Percentiles rank a stretch among this genome's conserved stretches.
phyloP scores from a whole-genome alignment of 92 coral and sea anemone genomes.

The Siderastrea siderea region DNA sequence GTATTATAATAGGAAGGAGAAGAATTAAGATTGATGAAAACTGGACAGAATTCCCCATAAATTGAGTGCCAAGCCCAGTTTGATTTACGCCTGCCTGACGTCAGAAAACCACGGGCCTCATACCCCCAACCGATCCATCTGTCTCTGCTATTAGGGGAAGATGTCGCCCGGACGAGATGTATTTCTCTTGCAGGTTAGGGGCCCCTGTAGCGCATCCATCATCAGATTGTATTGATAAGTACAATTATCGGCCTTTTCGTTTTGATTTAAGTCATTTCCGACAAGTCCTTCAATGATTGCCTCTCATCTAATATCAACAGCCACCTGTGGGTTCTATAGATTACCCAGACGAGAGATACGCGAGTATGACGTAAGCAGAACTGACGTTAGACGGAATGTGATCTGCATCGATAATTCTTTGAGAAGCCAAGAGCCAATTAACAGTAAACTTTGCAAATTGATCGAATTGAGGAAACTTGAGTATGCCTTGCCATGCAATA shows the following conservation, averaged over 20 bases:
- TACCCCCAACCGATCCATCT: too few relatives aligned
- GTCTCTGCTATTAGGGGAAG: too few relatives aligned
- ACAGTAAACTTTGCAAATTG: not conserved
- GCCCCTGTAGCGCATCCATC: not conserved
- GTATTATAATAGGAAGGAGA: not conserved
- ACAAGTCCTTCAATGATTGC: not conserved
- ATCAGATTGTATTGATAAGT: not conserved
- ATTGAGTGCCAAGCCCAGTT: too few relatives aligned
- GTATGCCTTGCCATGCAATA: not conserved
- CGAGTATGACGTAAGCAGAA: not conserved
- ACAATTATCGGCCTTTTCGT: slow-evolving; percentile 5
- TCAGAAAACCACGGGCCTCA: too few relatives aligned
- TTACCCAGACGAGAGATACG: not conserved
- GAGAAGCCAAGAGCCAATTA: not conserved
- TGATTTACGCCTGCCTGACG: too few relatives aligned
- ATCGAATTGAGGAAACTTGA: slow-evolving; percentile 2
- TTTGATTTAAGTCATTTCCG: slow-evolving; percentile 24
- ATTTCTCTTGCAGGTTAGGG: not conserved
- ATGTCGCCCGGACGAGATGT: not conserved
- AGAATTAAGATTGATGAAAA: not conserved
- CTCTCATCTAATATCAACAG: not conserved
- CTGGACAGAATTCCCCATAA: not conserved
- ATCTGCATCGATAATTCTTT: not conserved
- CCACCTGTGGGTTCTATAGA: not conserved
- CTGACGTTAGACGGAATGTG: not conserved